Base-by-base conservation (phyloP, 2,797 vertebrate genomes). In the Bradypodion pumilum region DNA sequence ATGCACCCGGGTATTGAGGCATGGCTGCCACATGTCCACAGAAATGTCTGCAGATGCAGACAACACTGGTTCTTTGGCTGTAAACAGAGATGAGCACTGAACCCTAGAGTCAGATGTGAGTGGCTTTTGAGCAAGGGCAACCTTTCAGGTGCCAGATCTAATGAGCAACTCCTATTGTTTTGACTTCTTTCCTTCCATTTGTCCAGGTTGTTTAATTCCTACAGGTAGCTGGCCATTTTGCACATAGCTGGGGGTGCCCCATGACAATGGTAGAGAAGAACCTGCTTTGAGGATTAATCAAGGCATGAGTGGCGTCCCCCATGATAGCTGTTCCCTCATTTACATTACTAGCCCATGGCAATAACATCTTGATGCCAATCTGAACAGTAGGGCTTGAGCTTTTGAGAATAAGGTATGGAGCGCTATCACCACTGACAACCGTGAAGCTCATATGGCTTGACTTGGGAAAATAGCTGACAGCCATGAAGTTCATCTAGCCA, bases 391-490 rank as follows among this genome's bases (percentile, higher is more conserved):
- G 86, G 80, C 37, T 84, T 59, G 40, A 56, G 88, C 84, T 80
- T 76, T 83, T 56, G 72, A 90, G 88, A 78, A 91, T 85, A 89
- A 92, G 88, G 83, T 92, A 85, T 77, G 88, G 85, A 4, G 0
- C 40, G 91, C 87, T 94, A 93, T 94, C 88, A 87, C 89, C 89
- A 88, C 76, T 94, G 94, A 94, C 94, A 94, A 92, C 93, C 94
- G 89, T 94, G 93, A 94, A 88, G 69, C 90, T 88, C 91, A 49
- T 85, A 91, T 49, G 76, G 92, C 88, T 80, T 85, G 79, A 69
- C 91, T 78, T 87, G 86, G 92, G 88, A 92, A 83, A 91, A 89
- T 74, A 86, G 78, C 89, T 94, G 94, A 94, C 93, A 94, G 90
- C 92, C 94, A 93, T 94, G 93, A 94, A 88, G 92, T 86, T 40